Evolutionary conservation across 2,888 invertebrate species (phyloP), one percentile per base, ranked within the genome.

Genomic region (Cephus sareptanus): DNA sequence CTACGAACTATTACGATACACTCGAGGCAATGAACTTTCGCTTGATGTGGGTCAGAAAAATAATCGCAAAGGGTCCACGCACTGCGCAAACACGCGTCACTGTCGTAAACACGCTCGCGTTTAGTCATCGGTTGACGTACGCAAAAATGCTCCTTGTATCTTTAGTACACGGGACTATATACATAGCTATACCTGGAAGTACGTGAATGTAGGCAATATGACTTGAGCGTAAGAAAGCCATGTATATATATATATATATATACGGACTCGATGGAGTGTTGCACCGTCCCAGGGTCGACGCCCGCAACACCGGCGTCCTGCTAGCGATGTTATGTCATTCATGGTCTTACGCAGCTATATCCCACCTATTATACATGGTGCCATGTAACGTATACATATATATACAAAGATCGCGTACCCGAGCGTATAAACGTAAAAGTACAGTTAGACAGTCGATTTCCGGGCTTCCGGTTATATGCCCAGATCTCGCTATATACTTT

Each of bases 311-410:
- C 77, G 71, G 81, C 82, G 78, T 79, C 81, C 81, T 79, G 76
- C 77, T 81, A 80, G 81, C 78, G 86, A 87, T 88, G 89, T 90
- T 90, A 90, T 90, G 90, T 90, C 91, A 91, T 90, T 91, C 91
- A 90, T 89, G 85, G 83, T 87, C 85, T 69, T 69, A 56, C 68
- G 70, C 34, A 56, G 56, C 56, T 56, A 56, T 56, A 56, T 23
- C 23, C 56, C 56, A 23, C 23, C 56, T 56, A 23, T 56, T 56
- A 56, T 56, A 56, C 56, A 71, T 15, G 34, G 4, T n/a, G 23
- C 34, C 31, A 30, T 70, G 34, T 34, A 71, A n/a, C 11, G n/a
- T 37, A 23, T 34, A 30, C 30, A 4, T 3, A 70, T 34, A 76
- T 30, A 56, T 68, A 75, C 69, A 56, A 56, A 23, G 23, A 23